Conservation (phyloP, 35 echinoderm and acorn worm genomes). For the Heliocidaris tuberculata region DNA sequence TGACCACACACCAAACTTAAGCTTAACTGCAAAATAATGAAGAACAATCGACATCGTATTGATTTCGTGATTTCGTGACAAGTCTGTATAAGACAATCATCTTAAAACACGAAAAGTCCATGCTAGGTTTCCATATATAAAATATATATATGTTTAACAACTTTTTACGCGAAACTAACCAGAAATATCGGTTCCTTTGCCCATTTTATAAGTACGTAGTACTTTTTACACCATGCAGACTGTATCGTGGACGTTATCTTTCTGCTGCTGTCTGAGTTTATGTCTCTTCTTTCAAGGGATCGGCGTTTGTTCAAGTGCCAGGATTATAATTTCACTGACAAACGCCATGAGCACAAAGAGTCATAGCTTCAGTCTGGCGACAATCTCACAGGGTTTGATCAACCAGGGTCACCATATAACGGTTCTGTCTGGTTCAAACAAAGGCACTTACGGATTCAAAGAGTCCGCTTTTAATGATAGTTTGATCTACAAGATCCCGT, state of each 20-base stretch:
- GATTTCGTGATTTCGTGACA: no score
- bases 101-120: no score
- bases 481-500: constrained; percentile 35
- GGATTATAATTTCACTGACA: constrained; percentile 22
- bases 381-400: background rate
- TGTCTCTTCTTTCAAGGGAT: background rate
- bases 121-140: no score
- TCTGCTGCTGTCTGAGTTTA: background rate
- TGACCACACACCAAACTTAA: no score
- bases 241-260: background rate
- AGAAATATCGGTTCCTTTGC: no score
- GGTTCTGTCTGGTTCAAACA: constrained; percentile 16
- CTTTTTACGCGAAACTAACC: no score
- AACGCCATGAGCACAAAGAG: constrained; percentile 46
- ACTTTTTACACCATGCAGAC: background rate
- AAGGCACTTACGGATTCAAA: constrained; percentile 25
- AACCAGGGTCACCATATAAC: constrained; percentile 14
- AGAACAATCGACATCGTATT: no score
- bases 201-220: no score
- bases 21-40: no score
- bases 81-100: no score
- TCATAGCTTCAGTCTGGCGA: constrained; percentile 39
- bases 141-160: no score
- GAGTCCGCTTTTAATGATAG: background rate
- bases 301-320: background rate